These are phyloP conservation scores for Euglossa dilemma DNA, from an alignment of 1,140 invertebrate species.

Conservation along the genomic window DNA sequence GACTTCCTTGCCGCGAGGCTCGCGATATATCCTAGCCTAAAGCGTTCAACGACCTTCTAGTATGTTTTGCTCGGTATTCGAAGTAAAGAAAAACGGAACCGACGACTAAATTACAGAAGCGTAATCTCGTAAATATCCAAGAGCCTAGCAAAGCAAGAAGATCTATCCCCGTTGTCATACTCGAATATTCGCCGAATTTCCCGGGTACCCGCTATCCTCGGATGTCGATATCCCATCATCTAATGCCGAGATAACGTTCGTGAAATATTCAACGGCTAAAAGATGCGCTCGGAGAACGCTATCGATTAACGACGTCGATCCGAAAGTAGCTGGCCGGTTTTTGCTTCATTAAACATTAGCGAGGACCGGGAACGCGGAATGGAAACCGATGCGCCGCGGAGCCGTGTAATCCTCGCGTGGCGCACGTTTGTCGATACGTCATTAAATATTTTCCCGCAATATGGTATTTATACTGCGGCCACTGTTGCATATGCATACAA, in stretches of 20 bases:
- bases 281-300: background rate
- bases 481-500: constrained; percentile 37
- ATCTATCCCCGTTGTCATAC: no score
- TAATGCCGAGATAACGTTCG: no score
- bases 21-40: no score
- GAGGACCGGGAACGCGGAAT: background rate
- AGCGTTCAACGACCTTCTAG: no score
- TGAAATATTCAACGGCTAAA: background rate
- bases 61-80: no score
- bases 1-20: no score
- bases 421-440: constrained; percentile 38
- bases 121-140: no score
- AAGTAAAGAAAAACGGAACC: no score
- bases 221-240: background rate
- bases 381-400: background rate
- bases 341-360: background rate
- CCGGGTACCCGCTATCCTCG: no score
- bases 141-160: no score
- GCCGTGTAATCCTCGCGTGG: constrained; percentile 19
- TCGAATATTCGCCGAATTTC: background rate
- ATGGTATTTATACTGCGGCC: constrained; percentile 34
- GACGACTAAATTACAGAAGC: no score
- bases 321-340: no score
- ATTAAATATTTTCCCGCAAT: constrained; percentile 43
- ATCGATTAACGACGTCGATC: background rate